These are phyloP conservation scores for Calliscelio sp. DNA, from an alignment of 2,888 invertebrate species.

Conservation along the genomic window DNA sequence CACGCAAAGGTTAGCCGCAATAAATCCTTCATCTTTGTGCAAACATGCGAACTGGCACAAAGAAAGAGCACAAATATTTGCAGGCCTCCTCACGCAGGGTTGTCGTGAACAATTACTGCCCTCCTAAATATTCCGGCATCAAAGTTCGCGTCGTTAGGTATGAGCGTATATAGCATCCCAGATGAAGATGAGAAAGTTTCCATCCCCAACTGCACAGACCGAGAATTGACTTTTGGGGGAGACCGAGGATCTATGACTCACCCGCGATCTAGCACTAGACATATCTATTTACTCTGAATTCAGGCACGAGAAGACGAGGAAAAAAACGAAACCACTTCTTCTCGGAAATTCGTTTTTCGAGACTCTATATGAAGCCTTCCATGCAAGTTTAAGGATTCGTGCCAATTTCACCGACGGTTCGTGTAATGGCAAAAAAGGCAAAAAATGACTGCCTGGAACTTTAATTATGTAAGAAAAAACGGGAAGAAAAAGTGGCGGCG, in stretches of 20 bases:
- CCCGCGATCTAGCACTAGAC: slow-evolving; percentile 57
- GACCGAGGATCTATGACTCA: slow-evolving; percentile 64
- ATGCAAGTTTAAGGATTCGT: slow-evolving; percentile 61
- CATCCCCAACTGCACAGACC: slow-evolving; percentile 46
- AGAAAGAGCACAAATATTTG: slow-evolving; percentile 68
- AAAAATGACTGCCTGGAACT: slow-evolving; percentile 2
- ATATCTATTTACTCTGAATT: slow-evolving; percentile 64
- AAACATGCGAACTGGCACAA: slow-evolving; percentile 60
- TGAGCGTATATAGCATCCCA: slow-evolving; percentile 51
- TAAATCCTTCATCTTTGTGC: slow-evolving; percentile 68
- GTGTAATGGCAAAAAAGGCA: slow-evolving; percentile 27
- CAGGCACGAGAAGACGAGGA: slow-evolving; percentile 37
- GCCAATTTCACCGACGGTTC: slow-evolving; percentile 54
- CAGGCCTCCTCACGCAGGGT: slow-evolving; percentile 58
- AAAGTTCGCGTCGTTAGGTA: slow-evolving; percentile 66
- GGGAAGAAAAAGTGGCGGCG: no score
- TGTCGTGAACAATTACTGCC: slow-evolving; percentile 72
- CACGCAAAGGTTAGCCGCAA: slow-evolving; percentile 58
- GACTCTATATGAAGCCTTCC: slow-evolving; percentile 60
- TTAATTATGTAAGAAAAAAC: slow-evolving; percentile 28
- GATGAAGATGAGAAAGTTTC: slow-evolving; percentile 68
- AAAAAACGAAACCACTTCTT: slow-evolving; percentile 48
- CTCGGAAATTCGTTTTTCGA: slow-evolving; percentile 64
- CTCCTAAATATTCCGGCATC: slow-evolving; percentile 65
- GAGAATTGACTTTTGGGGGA: slow-evolving; percentile 62